Evolutionary conservation across 2,797 vertebrate species (phyloP), one percentile per base, ranked within the genome.

Genomic region (Acrossocheilus wenchowensis): DNA sequence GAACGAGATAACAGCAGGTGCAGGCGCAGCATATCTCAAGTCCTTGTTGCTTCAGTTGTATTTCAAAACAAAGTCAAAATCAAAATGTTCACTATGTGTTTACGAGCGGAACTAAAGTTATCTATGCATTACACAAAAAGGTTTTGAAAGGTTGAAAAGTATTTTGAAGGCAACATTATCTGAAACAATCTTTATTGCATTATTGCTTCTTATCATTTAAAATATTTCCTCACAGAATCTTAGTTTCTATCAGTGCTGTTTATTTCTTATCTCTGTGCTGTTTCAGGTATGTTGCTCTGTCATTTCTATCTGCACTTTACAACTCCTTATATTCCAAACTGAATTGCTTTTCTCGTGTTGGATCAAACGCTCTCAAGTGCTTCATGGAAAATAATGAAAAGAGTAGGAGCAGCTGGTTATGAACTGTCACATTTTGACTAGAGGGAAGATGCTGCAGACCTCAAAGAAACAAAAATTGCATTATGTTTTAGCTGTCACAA

Each of bases 1-100:
- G 43, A 89, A 71, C 30, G 21, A 85, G 52, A 85, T 39, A 82
- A 80, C n/a, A 83, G 80, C 87, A 89, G 66, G 75, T 87, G 87
- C 88, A 83, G 43, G 11, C 34, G 30, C 15, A 17, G 64, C 23
- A 23, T 60, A 26, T 57, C 21, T 62, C n/a, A 26, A 62, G 11
- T 14, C 57, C 19, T 12, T 21, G 75, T 45, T 26, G 43, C 41
- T 73, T 74, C 17, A 15, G 5, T 12, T 14, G 36, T 41, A 41
- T 15, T 83, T 43, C 52, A 82, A 82, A 54, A 81, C 52, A 72
- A 73, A 45, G 21, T 54, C 81, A 5, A 26, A 64, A 30, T 50
- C 15, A 34, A 69, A 26, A 68, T 69, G 26, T 23, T 41, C 5
- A 0, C n/a, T 43, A 21, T 26, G 26, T 34, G 26, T 68, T 66